Base-by-base conservation (phyloP, 2,113 vertebrate species). In the Sinocyclocheilus grahami region DNA sequence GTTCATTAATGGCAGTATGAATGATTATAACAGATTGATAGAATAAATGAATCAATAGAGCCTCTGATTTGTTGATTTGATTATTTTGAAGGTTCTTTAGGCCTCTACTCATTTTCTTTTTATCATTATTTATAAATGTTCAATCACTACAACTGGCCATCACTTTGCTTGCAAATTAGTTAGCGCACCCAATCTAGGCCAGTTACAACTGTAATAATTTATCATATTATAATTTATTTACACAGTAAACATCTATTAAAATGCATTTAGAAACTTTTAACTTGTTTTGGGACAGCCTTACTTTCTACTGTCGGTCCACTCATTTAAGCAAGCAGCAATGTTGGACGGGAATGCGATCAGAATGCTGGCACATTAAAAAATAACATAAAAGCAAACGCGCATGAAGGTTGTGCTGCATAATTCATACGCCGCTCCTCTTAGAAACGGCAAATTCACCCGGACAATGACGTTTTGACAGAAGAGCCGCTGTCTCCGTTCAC, bases 381-480 rank as follows among this genome's bases (percentile, higher is more conserved):
- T 30, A 58, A 81, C 76, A 86, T 80, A 75, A 87, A 82, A 88
- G 89, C 87, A 86, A 87, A 87, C 27, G 63, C 30, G 75, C 60
- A 84, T 92, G 92, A 93, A 93, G 94, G 92, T 89, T 84, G 92
- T 90, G 86, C 91, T 95, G 94, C 95, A 95, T 96, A 93, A 96
- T 96, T 96, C 94, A 96, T 95, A 93, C 84, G 86, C 88, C 87
- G 92, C 94, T 95, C 89, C 94, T 95, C 95, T 96, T 94, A 96
- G 95, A 95, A 94, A 95, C 87, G 92, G 92, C 94, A 92, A 93
- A 93, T 95, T 95, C 93, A 94, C 94, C 93, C 94, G 94, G 94
- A 95, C 94, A 92, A 91, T 88, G 82, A 90, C 85, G 90, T 90
- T 92, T 93, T 2, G 87, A 94, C 93, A 91, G 92, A 90, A 86